phyloP scores from a whole-genome alignment of 1,140 invertebrate species.

The Homarus americanus region DNA sequence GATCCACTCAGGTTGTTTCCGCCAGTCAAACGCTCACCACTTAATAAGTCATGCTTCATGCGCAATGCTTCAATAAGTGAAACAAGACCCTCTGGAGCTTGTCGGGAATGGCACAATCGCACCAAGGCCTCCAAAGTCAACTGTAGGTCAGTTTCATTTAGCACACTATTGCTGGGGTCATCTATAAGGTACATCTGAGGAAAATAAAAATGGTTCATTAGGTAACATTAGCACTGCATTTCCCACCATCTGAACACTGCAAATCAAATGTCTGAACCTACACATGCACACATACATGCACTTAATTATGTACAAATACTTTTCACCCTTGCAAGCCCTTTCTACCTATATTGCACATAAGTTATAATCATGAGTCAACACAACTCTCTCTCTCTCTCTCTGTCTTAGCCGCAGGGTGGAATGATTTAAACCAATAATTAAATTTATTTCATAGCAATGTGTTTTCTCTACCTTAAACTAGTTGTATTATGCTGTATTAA shows the following conservation, averaged over 20 bases:
- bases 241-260: not conserved
- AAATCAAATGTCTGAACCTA: no score
- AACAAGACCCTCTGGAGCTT: slow-evolving; percentile 74
- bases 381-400: no score
- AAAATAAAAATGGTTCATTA: not conserved
- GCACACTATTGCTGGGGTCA: slow-evolving; percentile 85
- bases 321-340: no score
- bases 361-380: no score
- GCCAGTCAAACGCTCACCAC: slow-evolving; percentile 52
- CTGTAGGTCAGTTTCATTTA: slow-evolving; percentile 88
- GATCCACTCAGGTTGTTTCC: slow-evolving; percentile 56
- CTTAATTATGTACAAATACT: no score
- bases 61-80: slow-evolving; percentile 75
- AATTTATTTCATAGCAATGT: no score
- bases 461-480: no score
- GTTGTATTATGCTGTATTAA: no score
- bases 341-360: no score
- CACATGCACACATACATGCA: no score
- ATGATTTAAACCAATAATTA: no score
- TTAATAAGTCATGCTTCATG: slow-evolving; percentile 73
- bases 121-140: slow-evolving; percentile 83
- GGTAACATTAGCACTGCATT: not conserved
- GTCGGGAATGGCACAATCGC: slow-evolving; percentile 67
- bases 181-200: slow-evolving; percentile 87
- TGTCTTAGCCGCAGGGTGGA: no score